Percentiles rank a stretch among this genome's conserved stretches.
Conservation (phyloP, 2,888 invertebrate species). For the Sminthurinus aureus region DNA sequence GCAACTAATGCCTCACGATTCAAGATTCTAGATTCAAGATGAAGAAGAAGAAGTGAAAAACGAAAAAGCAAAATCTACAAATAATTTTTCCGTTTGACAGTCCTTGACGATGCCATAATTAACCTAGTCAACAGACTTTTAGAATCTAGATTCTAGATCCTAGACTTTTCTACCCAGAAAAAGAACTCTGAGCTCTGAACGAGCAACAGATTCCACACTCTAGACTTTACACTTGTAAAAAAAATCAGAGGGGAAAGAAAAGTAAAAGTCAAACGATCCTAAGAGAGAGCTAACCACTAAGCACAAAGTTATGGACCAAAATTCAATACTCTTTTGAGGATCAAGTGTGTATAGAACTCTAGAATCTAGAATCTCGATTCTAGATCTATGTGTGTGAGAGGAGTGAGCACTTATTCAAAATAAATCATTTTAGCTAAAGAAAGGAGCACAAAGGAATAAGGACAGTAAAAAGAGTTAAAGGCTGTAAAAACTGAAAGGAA, state of each 20-base stretch:
- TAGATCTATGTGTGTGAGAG: no score
- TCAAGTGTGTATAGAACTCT: not conserved
- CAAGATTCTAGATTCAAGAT: not conserved
- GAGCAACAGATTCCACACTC: conserved; percentile 39
- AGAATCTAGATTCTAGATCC: not conserved
- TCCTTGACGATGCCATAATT: conserved; percentile 35
- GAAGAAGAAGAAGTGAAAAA: not conserved
- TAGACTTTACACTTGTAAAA: conserved; percentile 18
- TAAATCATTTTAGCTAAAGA: conserved; percentile 34
- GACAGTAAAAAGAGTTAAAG: not conserved
- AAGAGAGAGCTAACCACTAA: no score
- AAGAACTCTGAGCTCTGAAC: conserved; percentile 1
- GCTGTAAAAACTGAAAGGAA: conserved; percentile 12
- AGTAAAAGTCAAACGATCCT: no score
- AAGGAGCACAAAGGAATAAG: not conserved
- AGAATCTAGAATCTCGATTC: no score
- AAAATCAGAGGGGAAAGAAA: no score
- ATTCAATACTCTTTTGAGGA: no score
- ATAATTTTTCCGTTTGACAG: conserved; percentile 25
- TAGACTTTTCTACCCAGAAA: not conserved
- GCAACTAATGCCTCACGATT: not conserved
- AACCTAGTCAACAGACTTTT: conserved; percentile 19
- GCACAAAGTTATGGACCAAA: no score
- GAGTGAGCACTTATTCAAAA: conserved; percentile 14
- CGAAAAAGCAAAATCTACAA: conserved; percentile 13